phyloP scores from a whole-genome alignment of 1,140 invertebrate species.

The Sogatella furcifera region DNA sequence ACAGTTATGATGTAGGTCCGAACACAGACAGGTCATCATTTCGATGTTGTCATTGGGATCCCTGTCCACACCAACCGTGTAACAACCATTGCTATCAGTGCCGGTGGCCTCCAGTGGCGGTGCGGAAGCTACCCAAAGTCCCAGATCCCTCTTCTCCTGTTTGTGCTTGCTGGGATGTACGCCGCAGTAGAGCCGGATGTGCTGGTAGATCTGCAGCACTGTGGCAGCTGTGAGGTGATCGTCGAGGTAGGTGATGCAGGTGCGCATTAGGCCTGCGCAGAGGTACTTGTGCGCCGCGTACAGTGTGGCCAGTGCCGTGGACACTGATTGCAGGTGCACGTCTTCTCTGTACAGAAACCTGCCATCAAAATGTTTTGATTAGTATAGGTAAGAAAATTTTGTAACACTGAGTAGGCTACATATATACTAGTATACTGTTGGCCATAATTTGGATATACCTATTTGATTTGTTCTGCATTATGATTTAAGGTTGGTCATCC shows the following conservation, averaged over 20 bases:
- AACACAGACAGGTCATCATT: constrained; percentile 38
- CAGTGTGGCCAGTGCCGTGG: constrained; percentile 49
- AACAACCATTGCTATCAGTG: constrained; percentile 27
- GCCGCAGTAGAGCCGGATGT: constrained; percentile 33
- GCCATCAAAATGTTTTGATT: constrained; percentile 8
- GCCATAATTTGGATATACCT: too few relatives aligned
- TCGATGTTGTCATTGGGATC: constrained; percentile 34
- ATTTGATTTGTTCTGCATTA: too few relatives aligned
- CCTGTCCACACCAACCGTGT: constrained; percentile 24
- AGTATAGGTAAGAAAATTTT: too few relatives aligned
- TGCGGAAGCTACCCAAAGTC: constrained; percentile 19
- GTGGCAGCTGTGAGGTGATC: constrained; percentile 34
- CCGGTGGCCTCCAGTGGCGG: constrained; percentile 17
- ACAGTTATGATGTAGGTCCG: constrained; percentile 41
- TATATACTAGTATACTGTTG: too few relatives aligned
- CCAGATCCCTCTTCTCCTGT: constrained; percentile 19
- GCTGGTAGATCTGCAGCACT: constrained; percentile 40
- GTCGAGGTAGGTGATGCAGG: constrained; percentile 48
- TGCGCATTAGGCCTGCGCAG: constrained; percentile 45
- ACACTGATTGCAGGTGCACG: constrained; percentile 47
- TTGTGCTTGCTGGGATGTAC: neutral
- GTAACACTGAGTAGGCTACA: too few relatives aligned
- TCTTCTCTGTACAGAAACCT: constrained; percentile 50
- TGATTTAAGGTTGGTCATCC: too few relatives aligned
- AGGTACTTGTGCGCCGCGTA: constrained; percentile 57